These are phyloP conservation scores for Phoenicopterus ruber DNA, from an alignment of 2,113 vertebrate genomes.

Conservation along the genomic window DNA sequence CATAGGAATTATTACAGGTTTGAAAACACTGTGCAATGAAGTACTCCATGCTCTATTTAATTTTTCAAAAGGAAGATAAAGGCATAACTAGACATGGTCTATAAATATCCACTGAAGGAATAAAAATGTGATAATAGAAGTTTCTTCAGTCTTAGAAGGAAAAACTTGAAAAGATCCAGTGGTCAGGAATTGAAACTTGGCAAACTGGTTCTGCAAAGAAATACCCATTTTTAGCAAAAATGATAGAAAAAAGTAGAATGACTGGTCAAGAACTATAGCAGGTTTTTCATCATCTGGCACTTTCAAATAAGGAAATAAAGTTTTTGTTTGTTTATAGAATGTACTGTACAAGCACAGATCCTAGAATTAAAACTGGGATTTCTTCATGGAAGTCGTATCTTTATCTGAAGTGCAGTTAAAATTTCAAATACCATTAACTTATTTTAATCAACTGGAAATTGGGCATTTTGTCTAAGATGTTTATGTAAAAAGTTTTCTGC, in stretches of 20 bases:
- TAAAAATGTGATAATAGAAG: constrained; percentile 7
- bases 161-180: background rate
- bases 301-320: background rate
- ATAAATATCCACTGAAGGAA: constrained; percentile 23
- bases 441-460: background rate
- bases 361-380: background rate
- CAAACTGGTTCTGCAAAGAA: background rate
- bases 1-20: background rate
- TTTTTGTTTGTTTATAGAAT: background rate
- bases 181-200: background rate
- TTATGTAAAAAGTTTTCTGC: background rate
- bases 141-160: background rate
- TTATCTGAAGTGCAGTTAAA: background rate
- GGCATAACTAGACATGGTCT: background rate
- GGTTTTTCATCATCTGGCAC: background rate
- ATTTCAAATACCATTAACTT: background rate
- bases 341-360: background rate
- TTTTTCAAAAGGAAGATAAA: constrained; percentile 36
- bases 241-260: background rate
- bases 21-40: constrained; percentile 5
- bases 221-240: background rate
- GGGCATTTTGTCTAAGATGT: background rate
- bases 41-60: constrained; percentile 21
- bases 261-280: background rate
- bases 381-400: background rate